Base-by-base conservation (phyloP, 2,797 vertebrate species). In the Alca torda region DNA sequence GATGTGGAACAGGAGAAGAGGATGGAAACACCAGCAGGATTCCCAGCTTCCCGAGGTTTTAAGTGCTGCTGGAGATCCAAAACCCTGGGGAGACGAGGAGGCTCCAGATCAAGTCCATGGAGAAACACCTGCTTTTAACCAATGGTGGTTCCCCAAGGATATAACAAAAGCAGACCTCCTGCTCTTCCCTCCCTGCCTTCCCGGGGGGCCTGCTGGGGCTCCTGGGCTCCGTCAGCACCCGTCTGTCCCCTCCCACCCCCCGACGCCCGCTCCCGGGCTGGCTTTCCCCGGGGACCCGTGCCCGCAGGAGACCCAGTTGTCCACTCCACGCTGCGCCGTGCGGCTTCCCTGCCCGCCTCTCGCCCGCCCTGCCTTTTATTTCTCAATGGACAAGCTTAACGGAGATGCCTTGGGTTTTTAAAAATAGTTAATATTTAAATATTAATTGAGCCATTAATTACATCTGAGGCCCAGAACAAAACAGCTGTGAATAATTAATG, bases 401-500 rank as follows among this genome's bases (percentile, higher is more conserved):
- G 76, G 93, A 89, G 95, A 94, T 81, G 92, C 91, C 95, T 98
- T 98, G 98, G 96, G 98, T 98, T 98, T 98, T 98, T 98, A 98
- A 99, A 99, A 99, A 98, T 98, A 98, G 98, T 98, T 98, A 98
- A 98, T 99, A 98, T 99, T 99, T 99, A 99, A 99, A 99, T 99
- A 99, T 99, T 99, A 99, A 99, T 99, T 98, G 98, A 99, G 98
- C 98, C 97, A 99, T 99, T 99, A 99, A 99, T 99, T 99, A 99
- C 98, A 98, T 98, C 99, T 98, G 98, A 98, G 97, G 97, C 98
- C 98, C 98, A 98, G 99, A 99, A 99, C 98, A 99, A 99, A 96
- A 98, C 98, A 98, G 97, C 87, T 82, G 98, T 99, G 98, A 99
- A 99, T 98, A 98, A 99, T 99, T 99, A 97, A 99, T 99, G 98